A percentile compares a stretch with the other conserved stretches of the same genome.
phyloP scores from a whole-genome alignment of 2,888 invertebrate genomes.

The Epicampocera succincta region DNA sequence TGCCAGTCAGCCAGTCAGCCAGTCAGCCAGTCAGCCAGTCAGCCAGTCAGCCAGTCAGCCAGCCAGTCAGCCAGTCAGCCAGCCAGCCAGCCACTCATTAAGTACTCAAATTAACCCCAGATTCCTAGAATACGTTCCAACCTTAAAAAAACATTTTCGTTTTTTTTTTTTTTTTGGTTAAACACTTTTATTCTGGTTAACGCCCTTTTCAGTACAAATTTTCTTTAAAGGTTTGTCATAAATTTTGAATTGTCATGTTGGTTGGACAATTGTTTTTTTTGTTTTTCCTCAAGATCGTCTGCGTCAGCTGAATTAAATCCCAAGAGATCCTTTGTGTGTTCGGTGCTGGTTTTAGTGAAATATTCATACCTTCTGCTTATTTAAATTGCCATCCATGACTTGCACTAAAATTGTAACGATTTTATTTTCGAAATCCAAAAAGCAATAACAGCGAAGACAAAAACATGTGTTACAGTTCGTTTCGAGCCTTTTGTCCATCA shows the following conservation, averaged over 20 bases:
- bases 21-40: no score
- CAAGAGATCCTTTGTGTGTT: slow-evolving; percentile 63
- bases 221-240: slow-evolving; percentile 50
- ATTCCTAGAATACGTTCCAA: slow-evolving; percentile 53
- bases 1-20: slow-evolving; percentile 45
- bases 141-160: neutral
- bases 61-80: no score
- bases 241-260: slow-evolving; percentile 64
- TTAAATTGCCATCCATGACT: slow-evolving; percentile 63
- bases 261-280: slow-evolving; percentile 57
- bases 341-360: slow-evolving; percentile 31
- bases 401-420: slow-evolving; percentile 64
- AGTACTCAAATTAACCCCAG: slow-evolving; percentile 53
- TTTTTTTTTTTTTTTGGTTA: no score
- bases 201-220: slow-evolving; percentile 50
- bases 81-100: slow-evolving; percentile 52
- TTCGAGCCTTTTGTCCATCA: slow-evolving; percentile 20
- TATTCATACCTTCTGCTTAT: slow-evolving; percentile 37
- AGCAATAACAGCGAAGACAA: neutral
- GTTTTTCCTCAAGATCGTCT: slow-evolving; percentile 6
- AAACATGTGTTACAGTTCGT: slow-evolving; percentile 40
- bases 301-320: slow-evolving; percentile 69
- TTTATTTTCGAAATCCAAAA: slow-evolving; percentile 55
- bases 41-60: no score
- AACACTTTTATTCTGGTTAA: slow-evolving; percentile 58